Evolutionary conservation across 2,797 vertebrate species (phyloP), one percentile per base, ranked within the genome.

Genomic region (Poecile montanus): DNA sequence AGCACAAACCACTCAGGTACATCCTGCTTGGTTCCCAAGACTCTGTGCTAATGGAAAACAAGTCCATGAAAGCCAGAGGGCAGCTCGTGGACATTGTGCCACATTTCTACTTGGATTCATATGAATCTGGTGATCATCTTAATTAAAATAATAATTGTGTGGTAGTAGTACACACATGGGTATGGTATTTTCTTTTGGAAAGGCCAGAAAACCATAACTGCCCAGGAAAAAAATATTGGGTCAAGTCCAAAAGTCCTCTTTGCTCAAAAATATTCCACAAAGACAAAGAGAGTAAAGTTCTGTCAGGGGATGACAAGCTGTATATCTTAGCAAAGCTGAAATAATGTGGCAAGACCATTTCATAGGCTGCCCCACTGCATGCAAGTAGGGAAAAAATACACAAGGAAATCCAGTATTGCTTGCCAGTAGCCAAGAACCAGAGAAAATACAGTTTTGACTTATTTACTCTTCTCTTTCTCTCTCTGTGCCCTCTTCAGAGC

Each of bases 91-190:
- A 50, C 38, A 38, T 85, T 70, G 74, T 82, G 88, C 91, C 84
- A 66, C 68, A 48, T 66, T 95, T 96, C 84, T 95, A 85, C 79
- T 80, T 73, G 51, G 47, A 71, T 94, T 96, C 68, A 62, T 77
- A 74, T 77, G 88, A 95, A 91, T 95, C 92, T 94, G 87, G 94
- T 90, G 73, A 95, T 84, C 65, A 50, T 51, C 80, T 93, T 89
- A 88, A 88, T 71, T 88, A 42, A 89, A 94, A 91, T 88, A 86
- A 82, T 81, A 93, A 87, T 76, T 65, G 93, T 88, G 83, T 89
- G 93, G 91, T 91, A 81, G 82, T 58, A 92, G 34, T 48, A 83
- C 62, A 87, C 60, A 62, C 67, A 88, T 71, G 94, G 77, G 61
- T 58, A 70, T 77, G 36, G 23, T 51, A 36, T 78, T 93, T 63